These are phyloP conservation scores for Drosophila setifemur DNA, from an alignment of 1,140 invertebrate species.

Conservation along the genomic window DNA sequence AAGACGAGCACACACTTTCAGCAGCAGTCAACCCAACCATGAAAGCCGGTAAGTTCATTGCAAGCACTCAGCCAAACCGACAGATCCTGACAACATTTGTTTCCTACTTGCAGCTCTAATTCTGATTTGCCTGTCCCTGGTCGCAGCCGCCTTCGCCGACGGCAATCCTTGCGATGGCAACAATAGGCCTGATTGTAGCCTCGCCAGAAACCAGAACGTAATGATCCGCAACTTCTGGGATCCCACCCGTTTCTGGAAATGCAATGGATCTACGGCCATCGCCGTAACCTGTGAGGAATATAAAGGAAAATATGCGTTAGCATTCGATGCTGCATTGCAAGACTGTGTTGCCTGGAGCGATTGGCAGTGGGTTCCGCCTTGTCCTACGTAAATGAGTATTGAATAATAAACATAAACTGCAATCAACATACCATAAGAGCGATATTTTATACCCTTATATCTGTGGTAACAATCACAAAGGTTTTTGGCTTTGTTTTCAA, in stretches of 20 bases:
- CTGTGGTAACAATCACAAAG: too few species aligned
- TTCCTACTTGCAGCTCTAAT: constrained; percentile 16
- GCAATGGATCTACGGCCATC: not conserved
- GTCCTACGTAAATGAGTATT: not conserved
- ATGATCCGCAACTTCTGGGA: constrained; percentile 41
- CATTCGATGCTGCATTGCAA: too few species aligned
- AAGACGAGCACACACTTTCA: constrained; percentile 30
- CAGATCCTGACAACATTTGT: not conserved
- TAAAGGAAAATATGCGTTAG: not conserved
- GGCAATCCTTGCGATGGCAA: constrained; percentile 34
- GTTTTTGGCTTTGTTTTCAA: not conserved
- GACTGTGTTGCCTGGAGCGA: not conserved
- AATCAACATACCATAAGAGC: not conserved
- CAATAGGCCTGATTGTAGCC: constrained; percentile 23
- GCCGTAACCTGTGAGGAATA: not conserved
- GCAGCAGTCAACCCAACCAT: constrained; percentile 30
- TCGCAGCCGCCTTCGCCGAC: constrained; percentile 9
- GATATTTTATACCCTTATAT: too few species aligned
- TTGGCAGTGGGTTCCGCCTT: not conserved
- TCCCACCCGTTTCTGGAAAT: constrained; percentile 45
- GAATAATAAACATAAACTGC: not conserved
- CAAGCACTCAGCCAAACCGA: too few species aligned
- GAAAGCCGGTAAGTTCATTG: constrained; percentile 50
- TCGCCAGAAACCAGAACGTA: not conserved
- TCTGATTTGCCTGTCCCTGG: constrained; percentile 25